phyloP scores from a whole-genome alignment of 2,113 vertebrate species.

The Triplophysa rosa region DNA sequence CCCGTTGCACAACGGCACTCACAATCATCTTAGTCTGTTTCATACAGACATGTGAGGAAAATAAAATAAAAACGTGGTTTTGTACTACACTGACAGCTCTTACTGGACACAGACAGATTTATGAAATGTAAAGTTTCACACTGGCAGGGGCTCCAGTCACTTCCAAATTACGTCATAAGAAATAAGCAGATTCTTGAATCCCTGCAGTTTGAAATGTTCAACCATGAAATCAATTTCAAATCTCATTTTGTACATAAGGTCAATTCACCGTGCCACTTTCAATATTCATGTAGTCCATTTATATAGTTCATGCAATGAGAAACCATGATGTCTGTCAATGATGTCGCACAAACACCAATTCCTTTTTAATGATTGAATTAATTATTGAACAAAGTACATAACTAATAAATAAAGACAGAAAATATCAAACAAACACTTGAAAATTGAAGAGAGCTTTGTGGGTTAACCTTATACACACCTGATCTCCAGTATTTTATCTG shows the following conservation, averaged over 20 bases:
- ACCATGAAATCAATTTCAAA: conserved; percentile 49
- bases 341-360: background rate
- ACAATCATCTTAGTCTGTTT: background rate
- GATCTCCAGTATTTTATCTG: too few relatives aligned
- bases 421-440: too few relatives aligned
- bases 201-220: conserved; percentile 38
- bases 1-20: too few relatives aligned
- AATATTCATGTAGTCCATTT: conserved; percentile 34
- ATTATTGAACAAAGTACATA: too few relatives aligned
- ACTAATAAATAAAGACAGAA: too few relatives aligned
- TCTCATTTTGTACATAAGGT: conserved; percentile 40
- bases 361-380: too few relatives aligned
- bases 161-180: conserved; percentile 22
- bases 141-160: background rate
- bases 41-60: conserved; percentile 13
- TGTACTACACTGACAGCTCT: background rate
- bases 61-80: conserved; percentile 4
- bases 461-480: too few relatives aligned
- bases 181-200: conserved; percentile 1
- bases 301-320: conserved; percentile 39
- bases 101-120: conserved; percentile 12
- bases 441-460: too few relatives aligned
- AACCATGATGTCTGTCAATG: background rate
- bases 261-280: conserved; percentile 39
- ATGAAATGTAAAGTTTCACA: conserved; percentile 21